Evolutionary conservation across 2,113 vertebrate genomes (phyloP).

Genomic region (Bettongia penicillata): DNA sequence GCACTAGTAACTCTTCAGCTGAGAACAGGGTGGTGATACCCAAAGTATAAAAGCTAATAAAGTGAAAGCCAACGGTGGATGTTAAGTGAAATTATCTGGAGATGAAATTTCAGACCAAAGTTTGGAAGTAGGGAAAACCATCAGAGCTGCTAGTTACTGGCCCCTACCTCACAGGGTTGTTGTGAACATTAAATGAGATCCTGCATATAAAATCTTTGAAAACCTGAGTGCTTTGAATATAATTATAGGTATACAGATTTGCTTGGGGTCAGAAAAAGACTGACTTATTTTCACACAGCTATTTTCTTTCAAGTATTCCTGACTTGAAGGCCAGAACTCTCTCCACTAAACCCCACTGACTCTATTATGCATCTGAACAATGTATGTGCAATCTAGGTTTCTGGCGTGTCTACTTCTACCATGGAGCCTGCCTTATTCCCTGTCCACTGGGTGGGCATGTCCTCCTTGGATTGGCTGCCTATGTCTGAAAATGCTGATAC

Average conservation of each 20-base stretch:
- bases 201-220: background rate
- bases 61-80: background rate
- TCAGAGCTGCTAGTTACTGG: background rate
- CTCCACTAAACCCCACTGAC: background rate
- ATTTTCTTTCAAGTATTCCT: background rate
- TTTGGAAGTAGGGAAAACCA: background rate
- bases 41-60: background rate
- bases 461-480: background rate
- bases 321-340: background rate
- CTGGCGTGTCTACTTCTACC: background rate
- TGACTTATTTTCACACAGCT: background rate
- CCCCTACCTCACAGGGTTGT: background rate
- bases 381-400: no score
- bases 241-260: background rate
- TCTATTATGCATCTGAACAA: background rate
- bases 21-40: conserved; percentile 43
- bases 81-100: background rate
- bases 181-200: background rate
- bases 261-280: background rate
- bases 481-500: background rate
- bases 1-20: conserved; percentile 31
- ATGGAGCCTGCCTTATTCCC: background rate
- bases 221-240: background rate
- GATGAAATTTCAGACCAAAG: background rate
- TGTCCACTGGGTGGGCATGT: background rate